phyloP scores from a whole-genome alignment of 1,140 invertebrate species.

The Parasteatoda tepidariorum region DNA sequence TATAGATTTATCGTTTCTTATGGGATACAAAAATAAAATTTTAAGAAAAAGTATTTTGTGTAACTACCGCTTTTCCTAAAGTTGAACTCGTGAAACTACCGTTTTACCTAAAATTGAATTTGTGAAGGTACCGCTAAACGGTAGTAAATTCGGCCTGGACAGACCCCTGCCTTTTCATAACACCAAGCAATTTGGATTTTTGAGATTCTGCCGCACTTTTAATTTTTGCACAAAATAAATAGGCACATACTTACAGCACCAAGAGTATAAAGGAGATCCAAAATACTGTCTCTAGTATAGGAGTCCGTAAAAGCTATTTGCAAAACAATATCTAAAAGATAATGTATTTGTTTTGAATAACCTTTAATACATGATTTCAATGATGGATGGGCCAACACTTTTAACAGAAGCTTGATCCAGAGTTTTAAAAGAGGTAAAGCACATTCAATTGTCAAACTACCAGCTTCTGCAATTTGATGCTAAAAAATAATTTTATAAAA shows the following conservation, averaged over 20 bases:
- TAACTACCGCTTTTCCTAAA: too few relatives aligned
- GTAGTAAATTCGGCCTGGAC: too few relatives aligned
- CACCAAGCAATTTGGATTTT: neutral
- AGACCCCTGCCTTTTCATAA: too few relatives aligned
- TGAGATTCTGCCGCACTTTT: too few relatives aligned
- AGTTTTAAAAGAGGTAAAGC: conserved; percentile 31
- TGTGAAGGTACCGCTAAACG: too few relatives aligned
- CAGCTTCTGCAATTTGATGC: conserved; percentile 39
- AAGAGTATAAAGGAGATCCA: conserved; percentile 17
- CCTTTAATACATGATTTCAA: neutral
- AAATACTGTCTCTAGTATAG: conserved; percentile 14
- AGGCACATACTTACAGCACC: conserved; percentile 24
- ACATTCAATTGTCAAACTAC: conserved; percentile 29
- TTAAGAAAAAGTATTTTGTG: too few relatives aligned
- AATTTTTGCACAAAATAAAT: too few relatives aligned
- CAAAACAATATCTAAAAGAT: conserved; percentile 20
- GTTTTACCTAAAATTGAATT: too few relatives aligned
- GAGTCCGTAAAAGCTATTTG: conserved; percentile 21
- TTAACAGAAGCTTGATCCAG: conserved; percentile 34
- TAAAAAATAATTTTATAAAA: neutral
- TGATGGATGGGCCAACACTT: neutral
- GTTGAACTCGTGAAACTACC: too few relatives aligned
- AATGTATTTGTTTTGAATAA: conserved; percentile 29
- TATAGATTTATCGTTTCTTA: too few relatives aligned
- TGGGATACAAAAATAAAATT: too few relatives aligned